Base-by-base conservation (phyloP, 2,113 vertebrate genomes). In the Pogona vitticeps region DNA sequence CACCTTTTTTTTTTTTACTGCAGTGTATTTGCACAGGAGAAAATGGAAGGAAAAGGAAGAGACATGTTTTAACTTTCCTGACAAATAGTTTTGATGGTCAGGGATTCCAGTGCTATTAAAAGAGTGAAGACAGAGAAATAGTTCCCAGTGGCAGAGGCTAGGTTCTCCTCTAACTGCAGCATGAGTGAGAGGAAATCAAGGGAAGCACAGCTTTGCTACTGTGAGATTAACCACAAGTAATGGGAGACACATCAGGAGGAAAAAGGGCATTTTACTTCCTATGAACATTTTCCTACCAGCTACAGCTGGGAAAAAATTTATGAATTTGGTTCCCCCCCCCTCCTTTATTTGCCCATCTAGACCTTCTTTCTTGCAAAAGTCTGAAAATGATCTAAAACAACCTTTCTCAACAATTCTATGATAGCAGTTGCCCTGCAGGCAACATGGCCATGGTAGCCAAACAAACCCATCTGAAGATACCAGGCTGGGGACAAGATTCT, bases 61-160 rank as follows among this genome's bases (percentile, higher is more conserved):
- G 92, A 85, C 83, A 52, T 14, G 42, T 87, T 96, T 89, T 85
- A 89, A 72, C 84, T 2, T 89, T 88, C 46, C 90, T 92, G 92
- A 88, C 94, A 86, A 86, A 84, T 6, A 38, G 82, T 75, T 85
- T 77, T 94, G 92, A 91, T 85, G 90, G 90, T 92, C 86, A 85
- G 90, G 90, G 91, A 94, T 90, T 31, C 36, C 77, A 40, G 73
- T 76, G 8, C 87, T 71, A 85, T 76, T 87, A 88, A 68, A 89
- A 82, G 91, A 87, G 96, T 92, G 96, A 95, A 94, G 95, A 96
- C 92, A 95, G 96, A 96, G 94, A 95, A 96, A 96, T 94, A 86
- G 91, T 86, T 95, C 95, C 94, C 94, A 0, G 9, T 10, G 89
- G 96, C 92, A 92, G 86, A 88, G 90, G 90, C 93, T 88, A 63